Evolutionary conservation across 2,888 invertebrate genomes (phyloP), one percentile per base, ranked within the genome.

Genomic region (Chorisops tibialis): DNA sequence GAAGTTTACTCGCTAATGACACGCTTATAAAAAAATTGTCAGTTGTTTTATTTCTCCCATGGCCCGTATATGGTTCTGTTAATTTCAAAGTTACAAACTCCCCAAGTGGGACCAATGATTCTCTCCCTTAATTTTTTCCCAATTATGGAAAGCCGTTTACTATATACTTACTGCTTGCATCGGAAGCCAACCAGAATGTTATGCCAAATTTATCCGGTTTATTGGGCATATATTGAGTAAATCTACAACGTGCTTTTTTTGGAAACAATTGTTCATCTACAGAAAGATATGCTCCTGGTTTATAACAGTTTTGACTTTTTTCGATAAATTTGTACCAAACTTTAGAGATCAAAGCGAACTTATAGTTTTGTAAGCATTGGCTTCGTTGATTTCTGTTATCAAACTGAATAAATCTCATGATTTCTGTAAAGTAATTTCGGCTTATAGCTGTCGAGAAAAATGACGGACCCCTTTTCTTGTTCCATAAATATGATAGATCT

Each of bases 91-190:
- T 67, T 61, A 72, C 70, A 47, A 49, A 61, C 64, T 72, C 68
- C 61, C 67, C 66, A 24, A 52, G 47, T 69, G n/a, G n/a, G 18
- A 47, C 58, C 60, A 30, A 64, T 61, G 37, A n/a, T 18, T 65
- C 66, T 69, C 69, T 69, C 19, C 38, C 62, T 59, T 68, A 67
- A 63, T 69, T 67, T 58, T 68, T 68, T 50, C 66, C 66, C 48
- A 69, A 67, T 19, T 68, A 69, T 24, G 68, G 67, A 67, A 70
- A 70, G 6, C 64, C 67, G 67, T 71, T 70, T 48, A 70, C 24
- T 39, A 70, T 50, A 59, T 66, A 69, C 47, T 70, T 70, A 38
- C 59, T 68, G 19, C 56, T 51, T 9, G 68, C 67, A 61, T 71
- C 69, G 21, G 63, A 67, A 43, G 69, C 68, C 12, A 73, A 61